Evolutionary conservation across 92 coral and sea anemone genomes (phyloP).

Genomic region (Parazoanthus atlanticus): DNA sequence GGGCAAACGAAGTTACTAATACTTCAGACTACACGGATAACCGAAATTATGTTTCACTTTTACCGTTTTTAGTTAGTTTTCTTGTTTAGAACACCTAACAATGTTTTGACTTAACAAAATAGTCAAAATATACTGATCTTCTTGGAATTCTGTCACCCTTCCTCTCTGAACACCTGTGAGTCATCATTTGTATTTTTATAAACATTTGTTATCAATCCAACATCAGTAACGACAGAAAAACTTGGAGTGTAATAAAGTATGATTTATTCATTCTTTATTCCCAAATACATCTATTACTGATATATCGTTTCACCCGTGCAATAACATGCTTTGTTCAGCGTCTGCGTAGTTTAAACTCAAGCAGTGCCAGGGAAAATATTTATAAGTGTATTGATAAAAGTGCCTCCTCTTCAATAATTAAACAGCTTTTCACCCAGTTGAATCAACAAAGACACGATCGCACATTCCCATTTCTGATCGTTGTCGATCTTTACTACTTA

Average conservation of each 20-base stretch:
- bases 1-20: background rate
- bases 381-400: background rate
- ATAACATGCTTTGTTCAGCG: background rate
- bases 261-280: conserved; percentile 4
- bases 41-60: too few species aligned
- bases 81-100: background rate
- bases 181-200: background rate
- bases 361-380: conserved; percentile 18
- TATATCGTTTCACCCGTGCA: conserved; percentile 17
- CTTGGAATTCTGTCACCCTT: background rate
- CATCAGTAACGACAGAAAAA: background rate
- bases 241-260: background rate
- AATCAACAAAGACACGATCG: background rate
- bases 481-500: background rate
- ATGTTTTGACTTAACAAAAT: background rate
- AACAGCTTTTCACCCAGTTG: background rate
- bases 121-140: too few species aligned
- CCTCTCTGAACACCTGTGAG: background rate
- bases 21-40: background rate
- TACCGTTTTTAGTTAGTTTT: too few species aligned
- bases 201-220: background rate
- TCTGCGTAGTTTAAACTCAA: background rate
- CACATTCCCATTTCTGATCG: background rate
- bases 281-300: background rate
- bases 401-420: background rate